These are phyloP conservation scores for Trochalopteron elliotii DNA, from an alignment of 2,113 vertebrate species.

Conservation along the genomic window DNA sequence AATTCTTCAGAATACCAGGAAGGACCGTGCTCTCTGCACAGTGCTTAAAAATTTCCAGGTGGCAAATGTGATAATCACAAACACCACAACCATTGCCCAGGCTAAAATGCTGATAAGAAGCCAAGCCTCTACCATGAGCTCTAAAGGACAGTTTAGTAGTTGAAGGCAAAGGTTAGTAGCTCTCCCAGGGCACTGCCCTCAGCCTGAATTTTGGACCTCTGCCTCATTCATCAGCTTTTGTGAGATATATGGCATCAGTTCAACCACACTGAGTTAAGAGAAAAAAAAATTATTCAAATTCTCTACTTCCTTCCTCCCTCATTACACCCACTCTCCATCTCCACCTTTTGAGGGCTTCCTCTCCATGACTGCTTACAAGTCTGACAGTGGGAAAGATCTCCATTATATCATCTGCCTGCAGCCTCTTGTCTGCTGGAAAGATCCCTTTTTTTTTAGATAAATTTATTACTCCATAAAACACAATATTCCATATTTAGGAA, in stretches of 20 bases:
- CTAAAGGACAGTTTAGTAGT: background rate
- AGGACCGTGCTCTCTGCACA: background rate
- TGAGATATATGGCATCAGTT: background rate
- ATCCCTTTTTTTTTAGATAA: background rate
- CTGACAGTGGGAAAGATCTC: slow-evolving; percentile 26
- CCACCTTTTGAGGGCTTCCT: slow-evolving; percentile 36
- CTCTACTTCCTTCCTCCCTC: slow-evolving; percentile 29
- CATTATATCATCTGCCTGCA: slow-evolving; percentile 40
- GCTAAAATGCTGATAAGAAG: background rate
- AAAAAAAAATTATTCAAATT: background rate
- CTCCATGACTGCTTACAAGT: slow-evolving; percentile 9
- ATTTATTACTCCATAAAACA: background rate
- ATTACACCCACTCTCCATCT: slow-evolving; percentile 46
- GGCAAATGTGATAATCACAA: background rate
- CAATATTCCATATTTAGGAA: slow-evolving; percentile 13
- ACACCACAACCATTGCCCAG: background rate
- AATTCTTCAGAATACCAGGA: background rate
- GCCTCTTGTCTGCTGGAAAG: slow-evolving; percentile 1
- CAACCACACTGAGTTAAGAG: background rate
- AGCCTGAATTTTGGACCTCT: background rate
- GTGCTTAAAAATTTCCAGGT: background rate
- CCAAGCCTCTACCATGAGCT: background rate
- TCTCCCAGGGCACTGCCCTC: background rate
- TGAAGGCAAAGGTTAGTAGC: background rate
- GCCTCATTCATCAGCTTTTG: background rate